phyloP scores from a whole-genome alignment of 2,113 vertebrate species.

The Atlantisia rogersi region DNA sequence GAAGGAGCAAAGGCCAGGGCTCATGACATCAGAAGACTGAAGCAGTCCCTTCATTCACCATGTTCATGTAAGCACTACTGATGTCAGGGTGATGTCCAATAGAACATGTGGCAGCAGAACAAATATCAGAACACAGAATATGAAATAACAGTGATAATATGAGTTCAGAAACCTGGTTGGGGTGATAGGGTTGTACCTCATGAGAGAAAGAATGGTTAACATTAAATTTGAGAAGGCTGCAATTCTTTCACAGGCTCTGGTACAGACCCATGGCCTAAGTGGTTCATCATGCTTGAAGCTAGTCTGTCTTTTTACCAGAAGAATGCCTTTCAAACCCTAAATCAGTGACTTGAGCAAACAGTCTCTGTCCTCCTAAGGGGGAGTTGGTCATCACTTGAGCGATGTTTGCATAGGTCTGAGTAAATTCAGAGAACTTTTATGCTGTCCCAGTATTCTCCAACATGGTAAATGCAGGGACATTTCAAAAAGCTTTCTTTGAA shows the following conservation, averaged over 20 bases:
- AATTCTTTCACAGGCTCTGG: background rate
- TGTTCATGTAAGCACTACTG: fast-evolving
- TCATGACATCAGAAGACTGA: background rate
- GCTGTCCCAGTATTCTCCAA: background rate
- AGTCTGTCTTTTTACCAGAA: background rate
- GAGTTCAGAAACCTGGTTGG: background rate
- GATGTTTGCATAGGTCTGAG: background rate
- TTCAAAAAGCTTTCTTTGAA: background rate
- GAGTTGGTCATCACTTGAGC: background rate
- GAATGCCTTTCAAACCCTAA: background rate
- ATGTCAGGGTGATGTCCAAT: background rate
- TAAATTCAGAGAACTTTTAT: background rate
- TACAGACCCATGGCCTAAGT: background rate
- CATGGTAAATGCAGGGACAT: background rate
- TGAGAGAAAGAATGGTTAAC: background rate
- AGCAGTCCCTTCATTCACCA: background rate
- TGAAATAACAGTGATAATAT: background rate
- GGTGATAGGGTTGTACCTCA: background rate
- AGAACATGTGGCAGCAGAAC: background rate
- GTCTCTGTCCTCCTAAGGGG: background rate
- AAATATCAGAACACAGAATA: background rate
- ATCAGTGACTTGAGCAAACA: background rate
- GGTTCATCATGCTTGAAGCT: background rate
- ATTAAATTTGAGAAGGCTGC: background rate
- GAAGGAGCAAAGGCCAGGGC: background rate